Percentiles rank a stretch among this genome's conserved stretches.
Evolutionary conservation across 2,888 invertebrate species (phyloP).

Genomic region (Sabatieria punctata): DNA sequence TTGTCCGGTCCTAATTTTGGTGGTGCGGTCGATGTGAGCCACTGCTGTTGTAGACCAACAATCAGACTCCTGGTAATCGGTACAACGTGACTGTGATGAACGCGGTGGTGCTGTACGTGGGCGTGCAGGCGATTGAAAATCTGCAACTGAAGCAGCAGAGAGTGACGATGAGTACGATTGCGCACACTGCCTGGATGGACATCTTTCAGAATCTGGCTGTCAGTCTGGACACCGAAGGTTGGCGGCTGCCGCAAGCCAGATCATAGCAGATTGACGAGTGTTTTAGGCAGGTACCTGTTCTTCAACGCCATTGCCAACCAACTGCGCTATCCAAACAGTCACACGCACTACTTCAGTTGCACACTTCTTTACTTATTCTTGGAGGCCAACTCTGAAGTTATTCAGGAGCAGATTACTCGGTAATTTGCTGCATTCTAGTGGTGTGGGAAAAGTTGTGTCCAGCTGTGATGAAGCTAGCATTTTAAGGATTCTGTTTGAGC

Average conservation of each 20-base stretch:
- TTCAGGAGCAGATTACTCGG: slow-evolving; percentile 90
- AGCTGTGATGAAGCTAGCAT: too few species aligned
- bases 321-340: slow-evolving; percentile 93
- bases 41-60: not conserved
- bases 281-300: slow-evolving; percentile 63
- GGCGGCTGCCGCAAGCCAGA: slow-evolving; percentile 30
- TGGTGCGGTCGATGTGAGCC: not conserved
- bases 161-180: slow-evolving; percentile 92
- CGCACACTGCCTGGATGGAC: slow-evolving; percentile 97
- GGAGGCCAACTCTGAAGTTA: slow-evolving; percentile 62
- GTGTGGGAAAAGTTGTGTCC: too few species aligned
- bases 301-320: slow-evolving; percentile 97
- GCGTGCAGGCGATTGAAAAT: slow-evolving; percentile 79
- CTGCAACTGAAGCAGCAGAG: slow-evolving; percentile 76
- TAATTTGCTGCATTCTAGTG: slow-evolving; percentile 12
- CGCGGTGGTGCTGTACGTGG: slow-evolving; percentile 89
- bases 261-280: not conserved
- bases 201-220: slow-evolving; percentile 98
- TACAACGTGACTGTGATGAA: slow-evolving; percentile 95
- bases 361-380: slow-evolving; percentile 88
- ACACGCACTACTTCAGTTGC: slow-evolving; percentile 98
- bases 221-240: slow-evolving; percentile 88
- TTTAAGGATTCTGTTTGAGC: slow-evolving; percentile 67
- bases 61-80: slow-evolving; percentile 50
- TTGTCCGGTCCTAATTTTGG: not conserved